Evolutionary conservation across 1,140 invertebrate species (phyloP).

Genomic region (Pogonus chalceus): DNA sequence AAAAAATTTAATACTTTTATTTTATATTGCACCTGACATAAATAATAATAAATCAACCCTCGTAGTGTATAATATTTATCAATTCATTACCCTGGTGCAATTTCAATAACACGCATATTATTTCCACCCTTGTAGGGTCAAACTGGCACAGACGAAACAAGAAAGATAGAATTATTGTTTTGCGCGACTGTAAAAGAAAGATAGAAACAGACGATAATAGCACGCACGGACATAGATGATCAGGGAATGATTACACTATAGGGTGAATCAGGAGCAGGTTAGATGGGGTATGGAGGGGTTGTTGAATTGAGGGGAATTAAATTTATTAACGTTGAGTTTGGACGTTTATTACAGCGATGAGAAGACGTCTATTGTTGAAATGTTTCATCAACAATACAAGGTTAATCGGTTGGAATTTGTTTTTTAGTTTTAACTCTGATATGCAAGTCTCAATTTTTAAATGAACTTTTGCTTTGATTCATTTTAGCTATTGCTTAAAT

Average conservation of each 20-base stretch:
- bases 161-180: no score
- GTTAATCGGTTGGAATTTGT: background rate
- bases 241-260: background rate
- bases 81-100: background rate
- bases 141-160: no score
- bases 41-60: no score
- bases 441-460: no score
- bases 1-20: no score
- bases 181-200: background rate
- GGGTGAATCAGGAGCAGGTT: background rate
- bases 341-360: background rate
- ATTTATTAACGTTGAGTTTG: background rate
- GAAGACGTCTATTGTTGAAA: background rate
- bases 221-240: background rate
- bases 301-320: background rate
- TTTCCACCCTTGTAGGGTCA: background rate
- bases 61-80: no score
- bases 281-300: background rate
- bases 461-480: no score
- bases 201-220: background rate
- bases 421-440: background rate
- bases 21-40: no score
- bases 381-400: background rate
- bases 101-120: constrained; percentile 4
- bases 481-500: no score